Conservation (phyloP, 2,797 vertebrate genomes). For the Epinephelus coioides region DNA sequence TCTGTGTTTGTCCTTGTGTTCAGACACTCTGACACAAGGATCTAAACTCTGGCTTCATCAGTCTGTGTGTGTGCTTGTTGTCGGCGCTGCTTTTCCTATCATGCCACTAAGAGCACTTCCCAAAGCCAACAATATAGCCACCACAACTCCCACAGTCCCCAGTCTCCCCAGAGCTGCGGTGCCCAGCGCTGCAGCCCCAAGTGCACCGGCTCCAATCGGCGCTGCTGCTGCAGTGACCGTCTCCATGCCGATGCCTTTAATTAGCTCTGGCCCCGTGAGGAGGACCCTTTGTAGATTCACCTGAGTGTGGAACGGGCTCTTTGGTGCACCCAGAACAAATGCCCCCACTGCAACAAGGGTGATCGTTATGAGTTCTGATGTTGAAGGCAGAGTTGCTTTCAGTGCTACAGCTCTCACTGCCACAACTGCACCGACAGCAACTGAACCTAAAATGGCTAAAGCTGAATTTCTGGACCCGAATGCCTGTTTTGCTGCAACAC, state of each 20-base stretch:
- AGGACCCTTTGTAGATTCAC: conserved; percentile 67
- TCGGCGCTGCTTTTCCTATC: conserved; percentile 50
- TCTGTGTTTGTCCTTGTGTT: neutral
- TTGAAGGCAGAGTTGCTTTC: conserved; percentile 14
- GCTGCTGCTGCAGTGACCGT: conserved; percentile 77
- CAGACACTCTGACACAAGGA: neutral
- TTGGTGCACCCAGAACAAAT: conserved; percentile 75
- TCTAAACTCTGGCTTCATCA: conserved; percentile 21
- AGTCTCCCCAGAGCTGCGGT: conserved; percentile 75
- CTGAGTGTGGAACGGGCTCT: conserved; percentile 72
- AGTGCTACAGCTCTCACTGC: conserved; percentile 22
- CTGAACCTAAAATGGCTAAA: conserved; percentile 52
- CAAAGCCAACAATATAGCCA: conserved; percentile 64
- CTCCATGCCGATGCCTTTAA: conserved; percentile 80
- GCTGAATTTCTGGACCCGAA: conserved; percentile 52
- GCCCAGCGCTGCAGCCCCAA: conserved; percentile 72
- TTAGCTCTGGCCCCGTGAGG: conserved; percentile 68
- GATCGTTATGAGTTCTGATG: conserved; percentile 58
- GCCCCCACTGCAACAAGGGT: conserved; percentile 56
- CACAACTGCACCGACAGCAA: conserved; percentile 44
- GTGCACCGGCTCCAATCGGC: conserved; percentile 73
- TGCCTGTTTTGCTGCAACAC: conserved; percentile 56
- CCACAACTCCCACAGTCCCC: conserved; percentile 69
- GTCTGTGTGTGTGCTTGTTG: conserved; percentile 41
- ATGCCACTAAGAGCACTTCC: conserved; percentile 66